Conservation (phyloP, 2,113 vertebrate genomes). For the Sclerurus mexicanus region DNA sequence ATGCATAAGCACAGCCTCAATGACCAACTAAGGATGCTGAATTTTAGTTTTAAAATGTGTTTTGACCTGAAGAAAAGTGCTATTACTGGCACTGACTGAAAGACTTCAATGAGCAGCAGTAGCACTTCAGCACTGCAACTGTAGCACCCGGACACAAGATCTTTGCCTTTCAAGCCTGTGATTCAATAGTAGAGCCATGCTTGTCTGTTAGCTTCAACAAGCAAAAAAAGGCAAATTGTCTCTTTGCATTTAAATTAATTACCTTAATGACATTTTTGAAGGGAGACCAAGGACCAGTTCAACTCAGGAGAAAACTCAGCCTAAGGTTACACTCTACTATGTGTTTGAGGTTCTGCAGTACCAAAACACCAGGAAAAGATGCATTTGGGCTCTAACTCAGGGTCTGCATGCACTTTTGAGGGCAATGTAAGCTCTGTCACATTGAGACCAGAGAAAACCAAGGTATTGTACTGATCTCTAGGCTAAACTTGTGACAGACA, state of each 20-base stretch:
- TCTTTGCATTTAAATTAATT: not conserved
- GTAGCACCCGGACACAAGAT: not conserved
- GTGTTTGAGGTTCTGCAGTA: not conserved
- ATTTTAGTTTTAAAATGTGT: not conserved
- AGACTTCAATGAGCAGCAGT: not conserved
- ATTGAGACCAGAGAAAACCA: not conserved
- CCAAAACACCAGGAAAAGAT: not conserved
- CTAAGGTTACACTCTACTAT: fast-evolving
- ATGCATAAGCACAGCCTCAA: not conserved
- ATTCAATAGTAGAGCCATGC: not conserved
- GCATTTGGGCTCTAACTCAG: not conserved
- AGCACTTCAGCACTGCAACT: not conserved
- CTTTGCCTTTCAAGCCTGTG: not conserved
- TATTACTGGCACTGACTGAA: not conserved
- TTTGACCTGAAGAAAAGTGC: not conserved
- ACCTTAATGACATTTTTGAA: not conserved
- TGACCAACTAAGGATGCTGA: not conserved
- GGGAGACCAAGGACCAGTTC: not conserved
- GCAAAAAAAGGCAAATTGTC: not conserved
- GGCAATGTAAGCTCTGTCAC: not conserved
- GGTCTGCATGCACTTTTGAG: not conserved
- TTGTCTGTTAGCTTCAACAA: not conserved
- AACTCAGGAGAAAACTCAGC: not conserved
- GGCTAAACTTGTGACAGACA: not conserved
- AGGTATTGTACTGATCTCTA: not conserved